Evolutionary conservation across 2,113 vertebrate species (phyloP).

Genomic region (Okapia johnstoni): DNA sequence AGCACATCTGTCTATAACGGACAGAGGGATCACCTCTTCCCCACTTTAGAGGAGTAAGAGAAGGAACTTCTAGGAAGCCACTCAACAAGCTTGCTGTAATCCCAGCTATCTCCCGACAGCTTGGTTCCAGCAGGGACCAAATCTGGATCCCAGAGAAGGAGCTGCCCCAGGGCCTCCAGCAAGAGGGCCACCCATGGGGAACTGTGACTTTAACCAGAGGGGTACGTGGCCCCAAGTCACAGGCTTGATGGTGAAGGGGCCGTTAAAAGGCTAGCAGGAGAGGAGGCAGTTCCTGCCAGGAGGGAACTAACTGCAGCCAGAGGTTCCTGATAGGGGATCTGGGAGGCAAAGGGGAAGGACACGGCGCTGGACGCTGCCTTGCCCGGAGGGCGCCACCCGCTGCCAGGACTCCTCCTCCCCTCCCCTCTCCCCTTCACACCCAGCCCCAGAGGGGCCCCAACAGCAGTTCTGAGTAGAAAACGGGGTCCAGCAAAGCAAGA

Average conservation of each 20-base stretch:
- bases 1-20: too few relatives aligned
- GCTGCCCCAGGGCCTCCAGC: too few relatives aligned
- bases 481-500: neutral
- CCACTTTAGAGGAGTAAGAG: neutral
- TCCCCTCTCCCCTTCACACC: neutral
- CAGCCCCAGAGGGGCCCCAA: neutral
- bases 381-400: neutral
- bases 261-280: neutral
- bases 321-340: too few relatives aligned
- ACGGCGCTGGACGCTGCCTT: neutral
- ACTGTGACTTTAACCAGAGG: neutral
- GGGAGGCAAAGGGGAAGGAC: too few relatives aligned
- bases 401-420: rapidly evolving
- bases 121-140: neutral
- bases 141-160: neutral
- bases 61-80: neutral
- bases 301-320: neutral
- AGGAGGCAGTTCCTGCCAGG: neutral
- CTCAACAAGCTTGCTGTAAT: neutral
- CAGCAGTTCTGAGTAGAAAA: neutral
- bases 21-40: neutral
- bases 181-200: neutral
- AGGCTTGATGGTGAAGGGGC: neutral
- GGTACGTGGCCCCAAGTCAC: neutral
- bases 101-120: neutral